phyloP scores from a whole-genome alignment of 2,888 invertebrate genomes.

The Mythimna pallens region DNA sequence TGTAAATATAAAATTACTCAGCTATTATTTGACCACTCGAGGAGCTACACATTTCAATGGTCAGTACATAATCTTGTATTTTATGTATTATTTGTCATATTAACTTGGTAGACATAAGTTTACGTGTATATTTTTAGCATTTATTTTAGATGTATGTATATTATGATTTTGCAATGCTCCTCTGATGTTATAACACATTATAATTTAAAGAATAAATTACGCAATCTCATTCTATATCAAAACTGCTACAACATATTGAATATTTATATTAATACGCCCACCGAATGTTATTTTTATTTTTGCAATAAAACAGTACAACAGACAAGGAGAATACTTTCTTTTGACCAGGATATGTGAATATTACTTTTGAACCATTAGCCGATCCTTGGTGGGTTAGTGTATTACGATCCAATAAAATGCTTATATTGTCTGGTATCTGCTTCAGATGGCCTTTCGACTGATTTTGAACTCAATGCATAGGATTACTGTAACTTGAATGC shows the following conservation, averaged over 20 bases:
- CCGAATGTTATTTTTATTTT: constrained; percentile 73
- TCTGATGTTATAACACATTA: constrained; percentile 57
- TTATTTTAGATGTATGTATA: constrained; percentile 80
- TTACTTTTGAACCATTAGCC: constrained; percentile 54
- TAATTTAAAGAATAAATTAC: constrained; percentile 58
- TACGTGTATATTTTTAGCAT: constrained; percentile 80
- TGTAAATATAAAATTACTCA: constrained; percentile 63
- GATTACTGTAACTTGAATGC: constrained; percentile 38
- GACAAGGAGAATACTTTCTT: constrained; percentile 30
- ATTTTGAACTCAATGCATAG: constrained; percentile 65
- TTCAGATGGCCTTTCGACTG: constrained; percentile 67
- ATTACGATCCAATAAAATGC: constrained; percentile 39
- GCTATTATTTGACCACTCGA: constrained; percentile 48
- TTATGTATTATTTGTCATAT: constrained; percentile 70
- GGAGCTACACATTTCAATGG: constrained; percentile 60
- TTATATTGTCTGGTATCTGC: constrained; percentile 51
- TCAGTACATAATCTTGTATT: constrained; percentile 69
- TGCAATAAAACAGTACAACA: constrained; percentile 70
- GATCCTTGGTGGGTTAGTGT: constrained; percentile 66
- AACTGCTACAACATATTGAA: constrained; percentile 63
- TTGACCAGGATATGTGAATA: constrained; percentile 46
- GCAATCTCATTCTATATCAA: constrained; percentile 72
- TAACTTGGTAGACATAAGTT: constrained; percentile 70
- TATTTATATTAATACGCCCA: constrained; percentile 77
- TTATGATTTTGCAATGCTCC: constrained; percentile 73